Conservation (phyloP, 2,888 invertebrate species). For the Protonemura montana region DNA sequence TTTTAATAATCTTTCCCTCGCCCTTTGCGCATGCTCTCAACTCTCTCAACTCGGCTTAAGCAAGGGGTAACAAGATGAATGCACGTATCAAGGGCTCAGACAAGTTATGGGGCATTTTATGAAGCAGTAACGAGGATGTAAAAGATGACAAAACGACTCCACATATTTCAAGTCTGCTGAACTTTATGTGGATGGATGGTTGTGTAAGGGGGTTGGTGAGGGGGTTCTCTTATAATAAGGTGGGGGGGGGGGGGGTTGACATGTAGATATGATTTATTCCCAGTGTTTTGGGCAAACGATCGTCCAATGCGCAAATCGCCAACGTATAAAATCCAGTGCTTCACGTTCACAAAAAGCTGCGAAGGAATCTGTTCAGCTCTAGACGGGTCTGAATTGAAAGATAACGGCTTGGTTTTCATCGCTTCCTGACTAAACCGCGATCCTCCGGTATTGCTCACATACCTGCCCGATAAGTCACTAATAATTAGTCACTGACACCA, state of each 20-base stretch:
- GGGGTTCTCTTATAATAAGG: neutral
- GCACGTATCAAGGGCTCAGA: neutral
- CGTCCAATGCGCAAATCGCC: no score
- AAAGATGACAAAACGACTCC: slow-evolving; percentile 44
- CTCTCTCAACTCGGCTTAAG: no score
- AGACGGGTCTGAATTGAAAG: no score
- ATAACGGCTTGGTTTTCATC: no score
- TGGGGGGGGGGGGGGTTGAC: neutral
- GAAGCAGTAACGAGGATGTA: slow-evolving; percentile 41
- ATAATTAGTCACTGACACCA: no score
- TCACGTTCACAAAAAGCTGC: no score
- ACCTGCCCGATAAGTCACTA: no score
- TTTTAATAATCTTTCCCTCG: slow-evolving; percentile 4
- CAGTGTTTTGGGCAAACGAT: neutral
- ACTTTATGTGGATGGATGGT: slow-evolving; percentile 34
- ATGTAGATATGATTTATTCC: neutral
- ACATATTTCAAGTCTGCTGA: slow-evolving; percentile 43
- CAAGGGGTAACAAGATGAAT: slow-evolving; percentile 16
- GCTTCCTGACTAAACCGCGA: no score
- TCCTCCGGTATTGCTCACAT: no score
- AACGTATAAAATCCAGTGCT: no score
- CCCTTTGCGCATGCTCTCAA: neutral
- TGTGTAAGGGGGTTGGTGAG: neutral
- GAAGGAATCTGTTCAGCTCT: no score
- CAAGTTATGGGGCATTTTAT: slow-evolving; percentile 44